Evolutionary conservation across 2,113 vertebrate species (phyloP), one percentile per base, ranked within the genome.

Genomic region (Fulica atra): DNA sequence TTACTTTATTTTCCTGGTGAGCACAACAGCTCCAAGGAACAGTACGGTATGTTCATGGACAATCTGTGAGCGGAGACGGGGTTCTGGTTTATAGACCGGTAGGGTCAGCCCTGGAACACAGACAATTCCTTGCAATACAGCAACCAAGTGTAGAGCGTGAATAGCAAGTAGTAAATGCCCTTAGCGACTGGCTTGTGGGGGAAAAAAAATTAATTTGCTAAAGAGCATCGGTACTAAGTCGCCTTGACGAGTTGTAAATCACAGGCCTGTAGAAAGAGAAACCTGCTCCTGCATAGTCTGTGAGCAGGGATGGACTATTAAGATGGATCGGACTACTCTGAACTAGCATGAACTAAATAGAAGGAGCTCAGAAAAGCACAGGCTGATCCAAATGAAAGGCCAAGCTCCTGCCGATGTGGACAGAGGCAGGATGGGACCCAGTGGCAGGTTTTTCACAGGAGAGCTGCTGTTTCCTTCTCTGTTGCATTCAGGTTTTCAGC

Each of bases 191-290:
- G 38, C 64, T 71, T 48, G 57, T 35, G 17, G 42, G 21, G 46
- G 73, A 91, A 94, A 91, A 95, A 93, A 95, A 88, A 95, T 44
- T 65, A 93, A 95, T 89, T 94, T 92, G 61, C 89, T 95, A 86
- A 93, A 93, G 73, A 95, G 65, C 77, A 56, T 60, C 13, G 8
- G 60, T 88, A 66, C 35, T 57, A 91, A 77, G 72, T 77, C 3
- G 14, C 64, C 83, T 92, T 71, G 65, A 92, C 89, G 72, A 86
- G 65, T 8, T 81, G 89, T 92, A 91, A 92, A 96, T 92, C 91
- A 92, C 48, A 56, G 74, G 38, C n/a, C 36, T 74, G 51, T 51
- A 33, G 20, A 71, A 86, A 92, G n/a, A n/a, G 57, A 92, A 91
- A 68, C 68, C 64, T 74, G 73, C 33, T 86, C 66, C 51, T 76